A percentile compares a stretch with the other conserved stretches of the same genome.
Evolutionary conservation across 2,797 vertebrate genomes (phyloP).

Genomic region (Melanotaenia trifasciata): DNA sequence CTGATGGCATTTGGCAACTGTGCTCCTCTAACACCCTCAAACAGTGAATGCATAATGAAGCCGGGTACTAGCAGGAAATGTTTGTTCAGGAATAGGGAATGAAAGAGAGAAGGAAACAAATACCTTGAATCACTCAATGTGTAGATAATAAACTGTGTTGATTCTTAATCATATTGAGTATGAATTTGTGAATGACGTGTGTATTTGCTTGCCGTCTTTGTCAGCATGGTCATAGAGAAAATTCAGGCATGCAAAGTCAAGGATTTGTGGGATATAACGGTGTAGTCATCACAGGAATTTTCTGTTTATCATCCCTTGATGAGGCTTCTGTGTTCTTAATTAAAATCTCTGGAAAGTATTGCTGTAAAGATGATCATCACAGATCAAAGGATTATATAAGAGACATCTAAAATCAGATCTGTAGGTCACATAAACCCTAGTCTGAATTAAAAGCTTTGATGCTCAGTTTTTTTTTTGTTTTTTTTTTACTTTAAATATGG

Average conservation of each 20-base stretch:
- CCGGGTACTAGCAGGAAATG: conserved; percentile 17
- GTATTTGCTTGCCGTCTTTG: conserved; percentile 1
- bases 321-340: not conserved
- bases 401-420: not conserved
- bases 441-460: not conserved
- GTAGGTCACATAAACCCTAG: not conserved
- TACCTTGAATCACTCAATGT: not conserved
- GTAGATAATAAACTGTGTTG: not conserved
- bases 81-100: conserved; percentile 22
- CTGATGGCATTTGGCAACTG: conserved; percentile 32
- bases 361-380: not conserved
- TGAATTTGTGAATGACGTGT: conserved; percentile 1
- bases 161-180: not conserved
- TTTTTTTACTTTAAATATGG: no score
- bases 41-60: conserved; percentile 40
- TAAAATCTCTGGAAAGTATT: not conserved
- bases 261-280: not conserved
- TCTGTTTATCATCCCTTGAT: not conserved
- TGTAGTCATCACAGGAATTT: not conserved
- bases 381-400: not conserved
- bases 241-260: not conserved
- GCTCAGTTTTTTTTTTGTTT: no score
- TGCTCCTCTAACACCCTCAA: conserved; percentile 29
- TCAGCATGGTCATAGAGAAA: conserved; percentile 2
- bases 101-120: conserved; percentile 23